Evolutionary conservation across 2,888 invertebrate genomes (phyloP).

Genomic region (Tachystola acroxantha): DNA sequence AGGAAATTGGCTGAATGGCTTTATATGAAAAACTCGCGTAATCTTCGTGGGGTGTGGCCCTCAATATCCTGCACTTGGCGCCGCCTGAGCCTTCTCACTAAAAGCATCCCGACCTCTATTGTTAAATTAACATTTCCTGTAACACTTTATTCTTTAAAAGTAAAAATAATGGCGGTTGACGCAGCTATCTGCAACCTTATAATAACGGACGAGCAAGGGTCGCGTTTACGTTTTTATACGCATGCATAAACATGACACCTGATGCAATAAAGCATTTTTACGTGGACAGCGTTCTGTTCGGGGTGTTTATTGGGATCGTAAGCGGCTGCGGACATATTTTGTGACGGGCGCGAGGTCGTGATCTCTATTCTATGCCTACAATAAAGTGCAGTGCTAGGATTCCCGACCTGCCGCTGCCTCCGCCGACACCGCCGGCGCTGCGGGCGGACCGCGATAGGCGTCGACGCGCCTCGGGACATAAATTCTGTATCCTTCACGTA

Average conservation of each 20-base stretch:
- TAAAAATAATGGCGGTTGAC: neutral
- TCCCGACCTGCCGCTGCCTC: slow-evolving; percentile 26
- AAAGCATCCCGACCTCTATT: slow-evolving; percentile 39
- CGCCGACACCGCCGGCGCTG: slow-evolving; percentile 16
- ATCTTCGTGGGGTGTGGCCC: slow-evolving; percentile 61
- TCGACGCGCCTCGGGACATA: slow-evolving; percentile 48
- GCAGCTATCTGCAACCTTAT: neutral
- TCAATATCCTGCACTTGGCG: slow-evolving; percentile 63
- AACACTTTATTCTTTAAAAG: neutral
- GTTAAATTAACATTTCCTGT: slow-evolving; percentile 32
- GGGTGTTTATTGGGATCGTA: slow-evolving; percentile 52
- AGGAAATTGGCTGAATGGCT: slow-evolving; percentile 76
- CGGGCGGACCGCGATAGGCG: slow-evolving; percentile 41
- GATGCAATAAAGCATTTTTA: slow-evolving; percentile 51
- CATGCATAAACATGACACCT: slow-evolving; percentile 46
- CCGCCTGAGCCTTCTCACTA: slow-evolving; percentile 43
- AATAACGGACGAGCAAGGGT: neutral
- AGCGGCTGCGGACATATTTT: slow-evolving; percentile 47
- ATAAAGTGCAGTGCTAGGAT: slow-evolving; percentile 47
- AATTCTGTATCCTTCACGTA: slow-evolving; percentile 61
- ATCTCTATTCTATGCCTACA: slow-evolving; percentile 23
- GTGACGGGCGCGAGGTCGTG: slow-evolving; percentile 17
- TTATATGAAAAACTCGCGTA: slow-evolving; percentile 75
- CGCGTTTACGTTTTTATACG: slow-evolving; percentile 38
- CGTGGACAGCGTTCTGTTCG: slow-evolving; percentile 42